These are phyloP conservation scores for Cryptomyrus ogoouensis DNA, from an alignment of 2,113 vertebrate genomes.

Conservation along the genomic window DNA sequence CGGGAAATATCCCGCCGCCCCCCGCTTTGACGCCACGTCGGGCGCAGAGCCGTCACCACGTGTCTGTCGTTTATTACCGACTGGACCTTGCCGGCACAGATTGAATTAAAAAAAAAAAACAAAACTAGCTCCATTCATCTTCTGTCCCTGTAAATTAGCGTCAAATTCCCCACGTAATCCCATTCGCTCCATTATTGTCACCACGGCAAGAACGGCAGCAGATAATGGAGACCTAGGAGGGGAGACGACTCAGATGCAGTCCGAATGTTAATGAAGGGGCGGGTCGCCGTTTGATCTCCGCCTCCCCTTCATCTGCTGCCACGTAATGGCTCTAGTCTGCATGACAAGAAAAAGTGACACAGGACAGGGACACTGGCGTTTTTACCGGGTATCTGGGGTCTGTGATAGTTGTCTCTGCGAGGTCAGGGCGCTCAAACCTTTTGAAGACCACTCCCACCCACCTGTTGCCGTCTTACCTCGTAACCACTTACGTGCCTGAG, in stretches of 20 bases:
- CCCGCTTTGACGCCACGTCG: neutral
- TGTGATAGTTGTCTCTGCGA: neutral
- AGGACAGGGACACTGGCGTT: neutral
- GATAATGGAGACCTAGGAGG: neutral
- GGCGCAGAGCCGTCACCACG: neutral
- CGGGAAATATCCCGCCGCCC: neutral
- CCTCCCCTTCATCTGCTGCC: neutral
- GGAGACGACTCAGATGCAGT: neutral
- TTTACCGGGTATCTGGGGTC: neutral
- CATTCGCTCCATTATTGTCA: slow-evolving; percentile 7
- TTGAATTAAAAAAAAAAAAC: neutral
- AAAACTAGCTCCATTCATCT: slow-evolving; percentile 1
- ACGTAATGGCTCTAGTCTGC: neutral
- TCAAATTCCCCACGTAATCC: neutral
- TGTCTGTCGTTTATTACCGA: neutral
- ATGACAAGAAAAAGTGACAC: neutral
- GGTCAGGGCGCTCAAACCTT: neutral
- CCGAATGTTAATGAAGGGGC: neutral
- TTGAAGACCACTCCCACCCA: neutral
- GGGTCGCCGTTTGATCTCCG: neutral
- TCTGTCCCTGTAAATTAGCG: slow-evolving; percentile 2
- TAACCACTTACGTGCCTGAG: neutral
- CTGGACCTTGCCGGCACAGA: slow-evolving; percentile 1
- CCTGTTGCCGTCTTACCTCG: neutral
- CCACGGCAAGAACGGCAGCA: neutral